Base-by-base conservation (phyloP, 2,888 invertebrate genomes). In the Pogonocherus hispidulus region DNA sequence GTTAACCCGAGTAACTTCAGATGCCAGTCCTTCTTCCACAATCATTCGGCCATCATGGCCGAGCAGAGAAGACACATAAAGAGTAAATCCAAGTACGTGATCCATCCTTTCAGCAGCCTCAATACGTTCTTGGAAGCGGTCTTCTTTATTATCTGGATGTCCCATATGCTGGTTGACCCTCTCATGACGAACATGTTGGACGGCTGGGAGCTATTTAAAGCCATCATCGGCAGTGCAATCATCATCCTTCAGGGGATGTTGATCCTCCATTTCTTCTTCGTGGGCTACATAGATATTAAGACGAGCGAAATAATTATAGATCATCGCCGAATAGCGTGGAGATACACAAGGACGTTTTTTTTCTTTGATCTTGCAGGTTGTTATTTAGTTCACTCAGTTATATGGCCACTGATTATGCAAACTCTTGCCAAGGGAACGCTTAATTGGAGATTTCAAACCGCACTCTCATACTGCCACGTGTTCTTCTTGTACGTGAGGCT, bases 241-340 rank as follows among this genome's bases (percentile, higher is more conserved):
- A 5, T 23, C 6, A 3, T 9, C 20, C 1, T 23, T 1, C 14
- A 46, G 57, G 3, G 1, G 3, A 1, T 57, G 18, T 0, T 57
- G 1, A 22, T 63, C 47, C 56, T 16, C 5, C 74, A 23, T 6
- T 74, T 41, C 57, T 78, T 78, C 51, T 57, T 72, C 35, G 8
- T 71, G 1, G 78, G 78, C 2, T 76, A 72, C 52, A 60, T 66
- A 6, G 63, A 73, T 1, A 19, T 52, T 0, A 56, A 51, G 9
- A 71, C 66, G 5, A 76, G 73, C 20, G 70, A 76, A 44, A 71
- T 78, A 4, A 59, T 76, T 6, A 46, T 77, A n/a, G 63, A 75
- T 1, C 68, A 59, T 1, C 70, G 55, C n/a, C 37, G 63, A 9
- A 70, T 76, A n/a, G 23, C 55, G 1, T 37, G 19, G 4, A 63